Conservation (phyloP, 2,888 invertebrate genomes). For the Prostheceraeus crozeri region DNA sequence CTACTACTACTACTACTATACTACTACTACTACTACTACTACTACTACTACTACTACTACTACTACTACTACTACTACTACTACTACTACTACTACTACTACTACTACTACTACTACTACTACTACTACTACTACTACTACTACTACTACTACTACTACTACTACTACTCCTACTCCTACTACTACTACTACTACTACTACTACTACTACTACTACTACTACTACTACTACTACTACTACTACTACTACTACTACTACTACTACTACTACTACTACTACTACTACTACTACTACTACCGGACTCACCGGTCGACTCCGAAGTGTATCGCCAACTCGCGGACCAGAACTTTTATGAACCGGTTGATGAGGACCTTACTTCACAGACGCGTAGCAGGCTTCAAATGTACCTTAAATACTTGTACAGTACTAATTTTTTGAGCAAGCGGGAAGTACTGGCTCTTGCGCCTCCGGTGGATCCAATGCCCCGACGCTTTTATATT, state of each 20-base stretch:
- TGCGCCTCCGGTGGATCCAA: too few relatives aligned
- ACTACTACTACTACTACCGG: slow-evolving; percentile 29
- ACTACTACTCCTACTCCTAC: slow-evolving; percentile 14
- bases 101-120: slow-evolving; percentile 25
- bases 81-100: slow-evolving; percentile 32
- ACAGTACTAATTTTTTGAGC: too few relatives aligned
- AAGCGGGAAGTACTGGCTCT: too few relatives aligned
- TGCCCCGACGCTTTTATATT: too few relatives aligned
- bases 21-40: neutral
- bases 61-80: slow-evolving; percentile 32
- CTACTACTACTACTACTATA: too few relatives aligned
- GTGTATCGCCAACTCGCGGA: too few relatives aligned
- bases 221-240: slow-evolving; percentile 29
- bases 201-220: slow-evolving; percentile 31
- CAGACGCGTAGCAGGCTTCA: too few relatives aligned
- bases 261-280: slow-evolving; percentile 32
- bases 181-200: slow-evolving; percentile 22
- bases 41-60: slow-evolving; percentile 23
- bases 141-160: slow-evolving; percentile 24
- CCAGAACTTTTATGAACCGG: too few relatives aligned
- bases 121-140: slow-evolving; percentile 21
- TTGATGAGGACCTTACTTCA: too few relatives aligned
- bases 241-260: slow-evolving; percentile 29
- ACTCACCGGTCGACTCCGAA: too few relatives aligned
- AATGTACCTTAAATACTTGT: too few relatives aligned